Conservation (phyloP, 53 echinoderm and acorn worm genomes). For the Pentamera pediparva region DNA sequence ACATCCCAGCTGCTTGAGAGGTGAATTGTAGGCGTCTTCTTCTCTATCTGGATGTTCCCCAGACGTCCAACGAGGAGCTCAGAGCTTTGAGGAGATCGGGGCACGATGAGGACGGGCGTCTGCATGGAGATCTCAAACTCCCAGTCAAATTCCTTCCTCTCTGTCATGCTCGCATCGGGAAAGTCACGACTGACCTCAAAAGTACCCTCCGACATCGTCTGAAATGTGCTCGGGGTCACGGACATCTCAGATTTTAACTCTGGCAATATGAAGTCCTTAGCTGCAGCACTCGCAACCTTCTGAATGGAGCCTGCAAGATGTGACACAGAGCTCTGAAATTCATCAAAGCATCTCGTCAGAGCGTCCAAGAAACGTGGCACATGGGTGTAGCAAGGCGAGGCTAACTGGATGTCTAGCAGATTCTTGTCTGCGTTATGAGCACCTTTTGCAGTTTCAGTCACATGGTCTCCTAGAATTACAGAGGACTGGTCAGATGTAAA, state of each 20-base stretch:
- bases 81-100: conserved; percentile 65
- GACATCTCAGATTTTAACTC: conserved; percentile 45
- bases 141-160: background rate
- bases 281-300: conserved; percentile 85
- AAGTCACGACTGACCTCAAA: background rate
- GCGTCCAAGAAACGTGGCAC: conserved; percentile 83
- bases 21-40: background rate
- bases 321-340: conserved; percentile 81
- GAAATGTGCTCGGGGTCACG: conserved; percentile 52
- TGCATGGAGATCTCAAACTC: conserved; percentile 84
- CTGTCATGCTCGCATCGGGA: background rate
- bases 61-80: conserved; percentile 92
- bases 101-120: conserved; percentile 84
- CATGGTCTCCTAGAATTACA: background rate
- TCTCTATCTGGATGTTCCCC: conserved; percentile 65
- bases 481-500: background rate
- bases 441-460: background rate
- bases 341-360: conserved; percentile 68
- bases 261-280: conserved; percentile 79
- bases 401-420: conserved; percentile 56
- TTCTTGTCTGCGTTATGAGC: conserved; percentile 15
- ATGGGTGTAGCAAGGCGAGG: conserved; percentile 88
- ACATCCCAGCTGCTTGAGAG: background rate
- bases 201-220: conserved; percentile 56
- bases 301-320: conserved; percentile 79